These are phyloP conservation scores for Norana najaformis DNA, from an alignment of 2,888 invertebrate species.

Conservation along the genomic window DNA sequence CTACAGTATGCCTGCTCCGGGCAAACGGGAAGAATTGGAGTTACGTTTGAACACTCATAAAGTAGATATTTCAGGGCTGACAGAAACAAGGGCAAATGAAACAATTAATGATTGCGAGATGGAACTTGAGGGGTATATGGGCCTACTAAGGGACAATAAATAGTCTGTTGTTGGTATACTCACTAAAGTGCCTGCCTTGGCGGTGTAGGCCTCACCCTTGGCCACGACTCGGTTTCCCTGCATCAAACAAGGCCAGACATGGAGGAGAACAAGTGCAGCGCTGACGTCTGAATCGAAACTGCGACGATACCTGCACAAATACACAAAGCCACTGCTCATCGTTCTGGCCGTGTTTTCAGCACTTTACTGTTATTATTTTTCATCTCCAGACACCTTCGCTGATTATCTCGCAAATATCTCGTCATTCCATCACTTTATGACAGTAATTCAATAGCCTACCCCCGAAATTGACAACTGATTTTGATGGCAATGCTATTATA, in stretches of 20 bases:
- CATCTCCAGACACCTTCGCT: not conserved
- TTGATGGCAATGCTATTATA: not conserved
- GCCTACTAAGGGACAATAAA: too few species aligned
- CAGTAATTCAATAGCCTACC: not conserved
- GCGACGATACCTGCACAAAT: slow-evolving; percentile 57
- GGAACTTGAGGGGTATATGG: too few species aligned
- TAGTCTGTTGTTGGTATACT: too few species aligned
- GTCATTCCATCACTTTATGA: not conserved
- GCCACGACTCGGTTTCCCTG: slow-evolving; percentile 55
- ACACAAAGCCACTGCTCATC: not conserved
- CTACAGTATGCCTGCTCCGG: too few species aligned
- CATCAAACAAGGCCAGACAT: slow-evolving; percentile 62
- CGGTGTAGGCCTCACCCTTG: slow-evolving; percentile 60
- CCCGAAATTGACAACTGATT: too few species aligned
- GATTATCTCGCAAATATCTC: not conserved
- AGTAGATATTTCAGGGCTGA: too few species aligned
- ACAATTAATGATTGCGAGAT: too few species aligned
- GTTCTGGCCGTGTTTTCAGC: not conserved
- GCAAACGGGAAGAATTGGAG: too few species aligned
- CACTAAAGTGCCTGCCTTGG: slow-evolving; percentile 58
- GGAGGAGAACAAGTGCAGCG: slow-evolving; percentile 61
- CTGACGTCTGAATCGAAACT: slow-evolving; percentile 63
- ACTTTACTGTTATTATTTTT: not conserved
- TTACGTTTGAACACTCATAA: too few species aligned
- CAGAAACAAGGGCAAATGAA: too few species aligned